phyloP scores from a whole-genome alignment of 1,140 invertebrate genomes.

The Lordiphosa mommai region DNA sequence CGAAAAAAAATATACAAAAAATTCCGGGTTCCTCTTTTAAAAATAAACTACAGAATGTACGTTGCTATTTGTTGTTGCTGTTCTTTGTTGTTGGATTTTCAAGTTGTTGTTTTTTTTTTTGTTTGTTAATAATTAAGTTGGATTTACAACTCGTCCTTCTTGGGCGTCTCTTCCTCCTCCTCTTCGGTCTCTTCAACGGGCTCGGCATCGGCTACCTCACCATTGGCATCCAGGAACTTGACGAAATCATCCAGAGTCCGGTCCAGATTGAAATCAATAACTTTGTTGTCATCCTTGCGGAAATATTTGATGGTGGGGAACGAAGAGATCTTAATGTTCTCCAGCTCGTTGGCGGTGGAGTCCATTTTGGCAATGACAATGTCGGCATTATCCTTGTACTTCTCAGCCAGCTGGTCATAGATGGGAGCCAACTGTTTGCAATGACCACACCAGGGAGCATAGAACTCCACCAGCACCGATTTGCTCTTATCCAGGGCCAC shows the following conservation, averaged over 20 bases:
- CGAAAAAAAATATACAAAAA: slow-evolving; percentile 14
- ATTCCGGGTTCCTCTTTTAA: slow-evolving; percentile 7
- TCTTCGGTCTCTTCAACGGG: slow-evolving; percentile 57
- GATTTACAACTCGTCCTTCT: slow-evolving; percentile 77
- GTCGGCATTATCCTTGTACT: slow-evolving; percentile 91
- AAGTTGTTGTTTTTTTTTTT: slow-evolving; percentile 15
- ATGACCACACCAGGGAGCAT: slow-evolving; percentile 98
- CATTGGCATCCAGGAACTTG: slow-evolving; percentile 91
- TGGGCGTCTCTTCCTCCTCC: slow-evolving; percentile 67
- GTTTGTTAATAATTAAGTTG: slow-evolving; percentile 21
- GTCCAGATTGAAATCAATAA: slow-evolving; percentile 96
- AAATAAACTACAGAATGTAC: slow-evolving; percentile 75
- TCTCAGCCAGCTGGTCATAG: slow-evolving; percentile 89
- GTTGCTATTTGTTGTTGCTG: slow-evolving; percentile 65
- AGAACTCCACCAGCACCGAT: slow-evolving; percentile 99
- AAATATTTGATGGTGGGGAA: slow-evolving; percentile 99
- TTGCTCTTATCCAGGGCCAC: slow-evolving; percentile 94
- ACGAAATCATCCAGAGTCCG: slow-evolving; percentile 95
- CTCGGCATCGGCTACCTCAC: slow-evolving; percentile 63
- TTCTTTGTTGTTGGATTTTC: slow-evolving; percentile 48
- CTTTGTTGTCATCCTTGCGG: slow-evolving; percentile 94
- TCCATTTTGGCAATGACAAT: slow-evolving; percentile 99
- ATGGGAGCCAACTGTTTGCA: slow-evolving; percentile 98
- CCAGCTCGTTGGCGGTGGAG: slow-evolving; percentile 97
- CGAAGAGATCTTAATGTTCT: slow-evolving; percentile 95